These are phyloP conservation scores for Himantopus leucocephalus DNA, from an alignment of 2,113 vertebrate species.

Conservation along the genomic window DNA sequence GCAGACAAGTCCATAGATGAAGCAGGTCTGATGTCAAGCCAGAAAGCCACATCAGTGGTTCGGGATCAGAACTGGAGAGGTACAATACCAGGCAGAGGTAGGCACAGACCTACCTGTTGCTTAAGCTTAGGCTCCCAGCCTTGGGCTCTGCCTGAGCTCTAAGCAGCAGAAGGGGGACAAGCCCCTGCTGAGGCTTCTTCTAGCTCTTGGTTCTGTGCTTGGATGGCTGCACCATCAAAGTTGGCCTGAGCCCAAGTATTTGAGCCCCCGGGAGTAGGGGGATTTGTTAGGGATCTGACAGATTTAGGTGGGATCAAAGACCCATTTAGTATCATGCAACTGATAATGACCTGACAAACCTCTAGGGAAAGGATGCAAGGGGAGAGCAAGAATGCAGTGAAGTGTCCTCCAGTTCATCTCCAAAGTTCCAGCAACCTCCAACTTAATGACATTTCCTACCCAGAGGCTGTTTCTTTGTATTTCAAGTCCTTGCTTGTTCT, in stretches of 20 bases:
- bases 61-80: neutral
- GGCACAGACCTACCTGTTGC: neutral
- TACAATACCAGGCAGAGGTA: neutral
- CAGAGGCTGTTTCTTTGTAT: neutral
- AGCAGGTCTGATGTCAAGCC: accelerated
- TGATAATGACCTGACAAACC: neutral
- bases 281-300: neutral
- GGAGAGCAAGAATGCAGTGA: neutral
- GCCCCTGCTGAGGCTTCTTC: neutral
- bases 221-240: neutral
- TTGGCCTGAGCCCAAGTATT: neutral
- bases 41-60: neutral
- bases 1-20: neutral
- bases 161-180: neutral
- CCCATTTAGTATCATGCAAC: neutral
- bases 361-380: neutral
- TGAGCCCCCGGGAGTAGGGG: neutral
- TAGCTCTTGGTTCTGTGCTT: neutral
- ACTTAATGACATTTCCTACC: neutral
- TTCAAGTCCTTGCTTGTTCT: neutral
- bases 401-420: neutral
- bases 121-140: neutral
- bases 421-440: neutral
- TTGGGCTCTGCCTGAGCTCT: neutral
- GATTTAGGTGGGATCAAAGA: neutral